Evolutionary conservation across 2,113 vertebrate species (phyloP).

Genomic region (Tursiops truncatus): DNA sequence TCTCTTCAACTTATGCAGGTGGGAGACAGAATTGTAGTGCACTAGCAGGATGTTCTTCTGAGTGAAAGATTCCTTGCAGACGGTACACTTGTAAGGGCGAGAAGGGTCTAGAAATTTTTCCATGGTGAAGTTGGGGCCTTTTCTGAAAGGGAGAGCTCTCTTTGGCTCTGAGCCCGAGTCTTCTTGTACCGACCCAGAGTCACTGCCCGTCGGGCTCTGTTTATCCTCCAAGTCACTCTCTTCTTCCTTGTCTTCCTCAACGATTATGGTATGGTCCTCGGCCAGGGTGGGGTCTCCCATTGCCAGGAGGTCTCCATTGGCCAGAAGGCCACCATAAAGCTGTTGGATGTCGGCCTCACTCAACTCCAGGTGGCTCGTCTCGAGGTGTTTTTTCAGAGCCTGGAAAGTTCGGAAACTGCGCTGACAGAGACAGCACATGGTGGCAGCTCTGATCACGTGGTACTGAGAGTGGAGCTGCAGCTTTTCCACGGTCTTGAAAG

Average conservation of each 20-base stretch:
- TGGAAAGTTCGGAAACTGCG: slow-evolving; percentile 98
- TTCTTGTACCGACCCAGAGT: slow-evolving; percentile 95
- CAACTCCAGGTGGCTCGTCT: slow-evolving; percentile 97
- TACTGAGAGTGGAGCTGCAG: slow-evolving; percentile 98
- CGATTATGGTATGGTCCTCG: slow-evolving; percentile 94
- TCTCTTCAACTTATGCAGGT: slow-evolving; percentile 97
- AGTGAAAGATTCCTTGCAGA: slow-evolving; percentile 99
- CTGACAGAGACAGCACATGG: slow-evolving; percentile 99
- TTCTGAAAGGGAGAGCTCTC: slow-evolving; percentile 96
- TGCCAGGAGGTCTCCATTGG: slow-evolving; percentile 96
- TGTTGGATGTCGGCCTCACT: slow-evolving; percentile 98
- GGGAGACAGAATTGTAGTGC: slow-evolving; percentile 99
- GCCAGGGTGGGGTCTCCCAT: slow-evolving; percentile 93
- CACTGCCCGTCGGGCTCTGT: slow-evolving; percentile 96
- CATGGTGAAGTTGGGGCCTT: slow-evolving; percentile 99
- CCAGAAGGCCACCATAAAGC: slow-evolving; percentile 95
- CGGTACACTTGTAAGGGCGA: slow-evolving; percentile 98
- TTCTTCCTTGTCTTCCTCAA: slow-evolving; percentile 97
- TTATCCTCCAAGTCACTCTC: slow-evolving; percentile 98
- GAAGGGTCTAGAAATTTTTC: slow-evolving; percentile 99
- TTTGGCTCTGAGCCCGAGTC: slow-evolving; percentile 98
- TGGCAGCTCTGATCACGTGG: slow-evolving; percentile 97
- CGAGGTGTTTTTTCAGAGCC: slow-evolving; percentile 97
- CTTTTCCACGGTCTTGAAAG: slow-evolving; percentile 98
- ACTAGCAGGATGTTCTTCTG: slow-evolving; percentile 99